Evolutionary conservation across 2,113 vertebrate genomes (phyloP).

Genomic region (Chroicocephalus ridibundus): DNA sequence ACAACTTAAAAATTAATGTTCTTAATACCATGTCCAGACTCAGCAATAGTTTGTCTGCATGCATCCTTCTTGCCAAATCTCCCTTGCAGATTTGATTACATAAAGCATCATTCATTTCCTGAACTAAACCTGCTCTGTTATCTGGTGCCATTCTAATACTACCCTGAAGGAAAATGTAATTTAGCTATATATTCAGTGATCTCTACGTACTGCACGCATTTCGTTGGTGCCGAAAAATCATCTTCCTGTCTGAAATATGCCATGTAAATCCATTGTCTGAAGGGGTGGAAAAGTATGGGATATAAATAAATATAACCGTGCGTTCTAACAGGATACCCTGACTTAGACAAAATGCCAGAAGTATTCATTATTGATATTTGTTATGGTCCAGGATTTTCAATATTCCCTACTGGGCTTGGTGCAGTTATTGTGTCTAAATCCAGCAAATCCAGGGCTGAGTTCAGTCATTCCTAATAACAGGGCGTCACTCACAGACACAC

Average conservation of each 20-base stretch:
- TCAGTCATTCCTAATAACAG: neutral
- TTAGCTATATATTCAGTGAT: neutral
- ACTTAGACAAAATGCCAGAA: neutral
- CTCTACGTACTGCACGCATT: neutral
- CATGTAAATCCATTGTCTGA: neutral
- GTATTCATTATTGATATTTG: neutral
- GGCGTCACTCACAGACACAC: neutral
- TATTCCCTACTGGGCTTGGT: neutral
- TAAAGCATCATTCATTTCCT: conserved; percentile 18
- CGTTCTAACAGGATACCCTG: neutral
- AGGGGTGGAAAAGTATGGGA: neutral
- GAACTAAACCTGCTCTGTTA: conserved; percentile 8
- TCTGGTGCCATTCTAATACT: conserved; percentile 39
- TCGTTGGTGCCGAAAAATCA: neutral
- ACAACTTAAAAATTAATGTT: neutral
- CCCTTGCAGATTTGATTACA: conserved; percentile 20
- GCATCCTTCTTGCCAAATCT: neutral
- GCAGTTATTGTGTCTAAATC: neutral
- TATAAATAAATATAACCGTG: neutral
- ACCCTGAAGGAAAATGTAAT: neutral
- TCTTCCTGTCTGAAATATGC: neutral
- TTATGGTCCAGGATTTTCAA: neutral
- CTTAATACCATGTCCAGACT: neutral
- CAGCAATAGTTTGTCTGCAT: neutral
- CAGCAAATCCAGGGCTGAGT: neutral